Conservation (phyloP, 2,797 vertebrate species). For the Falco rusticolus region DNA sequence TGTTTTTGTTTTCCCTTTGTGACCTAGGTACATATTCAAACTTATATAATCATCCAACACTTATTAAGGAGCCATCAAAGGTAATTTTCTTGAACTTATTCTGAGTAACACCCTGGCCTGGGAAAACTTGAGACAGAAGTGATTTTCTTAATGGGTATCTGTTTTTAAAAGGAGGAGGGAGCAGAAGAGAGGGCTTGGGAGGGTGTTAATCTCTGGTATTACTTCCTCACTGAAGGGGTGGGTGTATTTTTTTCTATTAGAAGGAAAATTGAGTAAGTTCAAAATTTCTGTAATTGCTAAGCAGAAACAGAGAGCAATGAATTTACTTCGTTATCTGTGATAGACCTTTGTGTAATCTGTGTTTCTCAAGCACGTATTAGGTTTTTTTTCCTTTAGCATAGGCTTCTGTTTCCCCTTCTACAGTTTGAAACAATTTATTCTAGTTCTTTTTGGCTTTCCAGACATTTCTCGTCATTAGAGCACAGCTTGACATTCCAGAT, state of each 20-base stretch:
- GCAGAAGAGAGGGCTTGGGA: neutral
- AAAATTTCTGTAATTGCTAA: neutral
- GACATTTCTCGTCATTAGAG: neutral
- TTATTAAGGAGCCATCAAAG: slow-evolving; percentile 90
- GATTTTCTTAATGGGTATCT: neutral
- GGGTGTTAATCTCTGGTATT: neutral
- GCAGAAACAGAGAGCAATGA: neutral
- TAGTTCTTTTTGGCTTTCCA: neutral
- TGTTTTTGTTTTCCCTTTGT: neutral
- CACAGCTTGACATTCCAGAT: neutral
- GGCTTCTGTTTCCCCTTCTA: neutral
- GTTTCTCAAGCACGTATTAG: neutral
- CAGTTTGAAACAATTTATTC: neutral
- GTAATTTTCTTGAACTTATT: slow-evolving; percentile 70
- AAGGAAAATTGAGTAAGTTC: neutral
- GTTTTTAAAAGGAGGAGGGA: neutral
- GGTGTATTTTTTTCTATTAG: neutral
- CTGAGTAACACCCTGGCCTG: neutral
- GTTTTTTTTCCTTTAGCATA: neutral
- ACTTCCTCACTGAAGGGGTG: neutral
- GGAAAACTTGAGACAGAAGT: neutral
- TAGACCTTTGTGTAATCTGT: neutral
- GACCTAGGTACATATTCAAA: slow-evolving; percentile 94
- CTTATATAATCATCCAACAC: slow-evolving; percentile 93
- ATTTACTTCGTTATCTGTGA: neutral